A percentile compares a stretch with the other conserved stretches of the same genome.
Evolutionary conservation across 2,113 vertebrate genomes (phyloP).

Genomic region (Trinectes maculatus): DNA sequence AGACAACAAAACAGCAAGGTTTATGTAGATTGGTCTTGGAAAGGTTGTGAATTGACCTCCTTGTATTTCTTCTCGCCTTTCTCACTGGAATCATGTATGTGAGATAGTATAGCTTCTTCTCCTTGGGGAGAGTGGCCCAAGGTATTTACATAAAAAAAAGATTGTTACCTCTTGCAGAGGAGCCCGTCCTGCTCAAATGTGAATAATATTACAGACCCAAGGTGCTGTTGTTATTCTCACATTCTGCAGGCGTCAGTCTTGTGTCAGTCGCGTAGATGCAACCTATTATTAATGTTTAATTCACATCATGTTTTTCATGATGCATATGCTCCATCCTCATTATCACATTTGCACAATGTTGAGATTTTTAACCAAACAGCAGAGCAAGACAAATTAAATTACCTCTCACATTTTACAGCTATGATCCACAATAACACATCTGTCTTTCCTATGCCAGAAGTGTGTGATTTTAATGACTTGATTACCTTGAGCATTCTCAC

Average conservation of each 20-base stretch:
- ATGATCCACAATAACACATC: conserved; percentile 8
- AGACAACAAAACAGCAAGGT: no score
- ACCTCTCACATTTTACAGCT: conserved; percentile 3
- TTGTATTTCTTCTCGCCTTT: background rate
- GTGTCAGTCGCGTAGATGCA: conserved; percentile 9
- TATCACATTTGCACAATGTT: conserved; percentile 15
- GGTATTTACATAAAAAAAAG: conserved; percentile 16
- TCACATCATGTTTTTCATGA: conserved; percentile 11
- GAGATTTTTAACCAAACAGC: conserved; percentile 21
- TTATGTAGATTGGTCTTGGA: no score
- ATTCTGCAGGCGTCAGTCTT: conserved; percentile 37
- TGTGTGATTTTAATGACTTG: conserved; percentile 35
- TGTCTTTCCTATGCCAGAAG: conserved; percentile 11
- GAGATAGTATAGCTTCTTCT: background rate
- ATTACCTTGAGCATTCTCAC: conserved; percentile 13
- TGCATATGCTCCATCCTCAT: conserved; percentile 20
- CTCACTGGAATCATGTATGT: background rate
- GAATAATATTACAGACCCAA: conserved; percentile 44
- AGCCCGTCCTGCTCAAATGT: conserved; percentile 30
- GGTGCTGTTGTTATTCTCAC: conserved; percentile 18
- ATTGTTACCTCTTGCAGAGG: conserved; percentile 32
- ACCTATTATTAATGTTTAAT: conserved; percentile 33
- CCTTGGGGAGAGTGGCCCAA: background rate
- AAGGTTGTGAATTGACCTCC: no score
- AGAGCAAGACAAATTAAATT: conserved; percentile 4